Conservation (phyloP, 2,888 invertebrate genomes). For the Caenorhabditis becei region DNA sequence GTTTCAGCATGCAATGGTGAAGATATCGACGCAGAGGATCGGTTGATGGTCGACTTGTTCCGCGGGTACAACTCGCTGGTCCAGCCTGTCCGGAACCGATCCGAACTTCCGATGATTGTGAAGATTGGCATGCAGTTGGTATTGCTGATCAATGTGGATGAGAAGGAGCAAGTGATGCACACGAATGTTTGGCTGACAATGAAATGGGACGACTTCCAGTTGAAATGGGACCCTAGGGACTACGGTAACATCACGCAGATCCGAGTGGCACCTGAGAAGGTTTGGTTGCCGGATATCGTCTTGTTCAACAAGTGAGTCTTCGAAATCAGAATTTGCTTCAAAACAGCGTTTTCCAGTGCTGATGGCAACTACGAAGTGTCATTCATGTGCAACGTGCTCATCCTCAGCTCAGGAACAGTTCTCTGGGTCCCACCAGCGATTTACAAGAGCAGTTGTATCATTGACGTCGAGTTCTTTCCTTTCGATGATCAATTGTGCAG, state of each 20-base stretch:
- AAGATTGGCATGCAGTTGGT: slow-evolving; percentile 81
- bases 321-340: background rate
- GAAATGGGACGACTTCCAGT: slow-evolving; percentile 81
- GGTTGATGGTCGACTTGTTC: slow-evolving; percentile 83
- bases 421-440: slow-evolving; percentile 99
- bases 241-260: slow-evolving; percentile 82
- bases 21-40: slow-evolving; percentile 82
- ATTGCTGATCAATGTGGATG: slow-evolving; percentile 84
- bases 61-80: slow-evolving; percentile 83
- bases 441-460: slow-evolving; percentile 98
- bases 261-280: slow-evolving; percentile 83
- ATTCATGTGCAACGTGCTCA: slow-evolving; percentile 98
- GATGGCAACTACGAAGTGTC: slow-evolving; percentile 99
- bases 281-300: slow-evolving; percentile 82
- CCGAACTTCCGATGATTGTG: slow-evolving; percentile 79
- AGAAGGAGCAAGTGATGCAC: slow-evolving; percentile 82
- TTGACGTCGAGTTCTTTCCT: slow-evolving; percentile 84
- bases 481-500: slow-evolving; percentile 90
- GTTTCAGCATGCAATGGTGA: slow-evolving; percentile 33
- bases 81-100: slow-evolving; percentile 82
- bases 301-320: slow-evolving; percentile 82
- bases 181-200: slow-evolving; percentile 84
- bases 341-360: slow-evolving; percentile 86
- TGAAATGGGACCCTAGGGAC: slow-evolving; percentile 81
- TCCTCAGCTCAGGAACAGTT: slow-evolving; percentile 91